Conservation (phyloP, 2,797 vertebrate genomes). For the Liparis tanakae region DNA sequence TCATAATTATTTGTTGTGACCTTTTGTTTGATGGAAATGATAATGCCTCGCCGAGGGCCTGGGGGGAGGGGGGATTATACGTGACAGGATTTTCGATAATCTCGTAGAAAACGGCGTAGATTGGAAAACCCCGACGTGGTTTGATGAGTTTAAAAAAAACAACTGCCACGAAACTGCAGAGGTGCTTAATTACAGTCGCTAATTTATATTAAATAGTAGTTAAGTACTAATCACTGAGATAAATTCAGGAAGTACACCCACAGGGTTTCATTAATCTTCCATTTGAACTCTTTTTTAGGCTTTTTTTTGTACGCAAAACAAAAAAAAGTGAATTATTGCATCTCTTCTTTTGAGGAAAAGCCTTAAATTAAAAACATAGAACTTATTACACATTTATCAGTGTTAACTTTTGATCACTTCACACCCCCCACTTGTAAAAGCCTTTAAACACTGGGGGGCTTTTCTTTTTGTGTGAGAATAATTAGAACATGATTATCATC, state of each 20-base stretch:
- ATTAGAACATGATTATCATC: background rate
- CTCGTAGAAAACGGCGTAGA: slow-evolving; percentile 21
- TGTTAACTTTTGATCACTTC: background rate
- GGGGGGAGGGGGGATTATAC: background rate
- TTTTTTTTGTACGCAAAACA: background rate
- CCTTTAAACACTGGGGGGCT: background rate
- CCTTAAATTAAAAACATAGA: background rate
- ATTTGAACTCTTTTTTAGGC: background rate
- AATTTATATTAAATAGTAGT: slow-evolving; percentile 18
- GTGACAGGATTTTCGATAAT: slow-evolving; percentile 35
- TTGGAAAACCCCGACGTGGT: slow-evolving; percentile 2
- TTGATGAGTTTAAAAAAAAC: slow-evolving; percentile 10
- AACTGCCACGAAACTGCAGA: background rate
- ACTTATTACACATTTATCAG: background rate
- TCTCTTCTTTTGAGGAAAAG: background rate
- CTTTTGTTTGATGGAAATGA: slow-evolving; percentile 55
- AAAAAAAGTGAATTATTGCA: background rate
- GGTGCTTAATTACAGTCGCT: slow-evolving; percentile 34
- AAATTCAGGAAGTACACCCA: background rate
- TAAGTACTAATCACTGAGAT: slow-evolving; percentile 23
- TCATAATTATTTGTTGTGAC: slow-evolving; percentile 42
- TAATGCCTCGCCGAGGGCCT: slow-evolving; percentile 29
- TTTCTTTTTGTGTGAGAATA: background rate
- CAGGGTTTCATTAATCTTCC: slow-evolving; percentile 36
- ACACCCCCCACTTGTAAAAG: background rate